Evolutionary conservation across 1,140 invertebrate genomes (phyloP), one percentile per base, ranked within the genome.

Genomic region (Acromyrmex echinatior): DNA sequence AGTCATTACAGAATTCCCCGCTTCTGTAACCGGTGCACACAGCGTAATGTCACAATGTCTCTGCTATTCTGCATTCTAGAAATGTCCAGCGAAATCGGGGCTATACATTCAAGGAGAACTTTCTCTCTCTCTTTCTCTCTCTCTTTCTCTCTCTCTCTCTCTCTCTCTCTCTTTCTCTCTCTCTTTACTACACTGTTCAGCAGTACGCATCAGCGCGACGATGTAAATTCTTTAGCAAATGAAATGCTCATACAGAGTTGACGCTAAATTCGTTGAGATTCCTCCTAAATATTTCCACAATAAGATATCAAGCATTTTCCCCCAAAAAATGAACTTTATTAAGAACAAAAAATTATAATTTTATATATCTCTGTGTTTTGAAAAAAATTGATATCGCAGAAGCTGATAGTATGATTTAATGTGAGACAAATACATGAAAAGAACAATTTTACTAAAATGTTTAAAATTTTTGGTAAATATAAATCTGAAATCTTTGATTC

Each of bases 1-100:
- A 91, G 90, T 91, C 91, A 90, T 92, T 92, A 92, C 88, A 84
- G 86, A 84, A 90, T 92, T 88, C 88, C 88, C 63, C 65, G 86
- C 62, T 79, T 39, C 51, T 51, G 65, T 60, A 74, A 87, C 74
- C 71, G 77, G 89, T 63, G 86, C 89, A 31, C 65, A 60, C 51
- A 73, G 39, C 68, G 63, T 88, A 88, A 90, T 90, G 86, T 90
- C 80, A 74, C 66, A 76, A 74, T 62, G 39, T 68, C 89, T 73
- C 63, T 53, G 62, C 62, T 76, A 90, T 77, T 88, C 73, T 90
- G 73, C 90, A 91, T 91, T 91, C 89, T 90, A 39, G 77, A 74
- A 90, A 80, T 88, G 90, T 88, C 89, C 88, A 18, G 80, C 28
- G 21, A 35, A 80, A 68, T 86, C 76, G 70, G 51, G 80, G 77